Evolutionary conservation across 2,797 vertebrate genomes (phyloP), one percentile per base, ranked within the genome.

Genomic region (Gambelia wislizenii): DNA sequence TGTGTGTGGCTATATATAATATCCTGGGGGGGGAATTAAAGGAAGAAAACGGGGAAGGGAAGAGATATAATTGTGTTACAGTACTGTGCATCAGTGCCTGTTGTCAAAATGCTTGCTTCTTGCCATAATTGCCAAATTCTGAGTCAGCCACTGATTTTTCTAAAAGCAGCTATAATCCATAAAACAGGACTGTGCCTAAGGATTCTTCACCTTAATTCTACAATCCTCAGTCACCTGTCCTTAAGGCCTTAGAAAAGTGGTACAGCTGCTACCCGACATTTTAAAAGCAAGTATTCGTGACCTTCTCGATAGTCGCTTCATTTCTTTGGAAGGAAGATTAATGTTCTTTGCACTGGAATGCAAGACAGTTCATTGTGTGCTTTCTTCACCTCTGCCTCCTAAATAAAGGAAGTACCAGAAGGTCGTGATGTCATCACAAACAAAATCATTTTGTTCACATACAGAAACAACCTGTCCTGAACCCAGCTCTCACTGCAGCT

Each of bases 391-490:
- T 64, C 33, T 27, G 16, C 75, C 42, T 69, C 61, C 59, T 0
- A 1, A 3, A 14, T 82, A 10, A 79, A 0, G 13, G 10, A 79
- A 0, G 6, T 6, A 10, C 44, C 49, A 49, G 69, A 1, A 44
- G 72, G 76, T 27, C 39, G 16, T 1, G 12, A 25, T 49, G 0
- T 18, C 27, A 0, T 33, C 16, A 7, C 0, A 52, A 72, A 67
- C 36, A 79, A 13, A 42, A 30, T 1, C n/a, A 80, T 47, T 61
- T 6, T 47, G 33, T 2, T 52, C 2, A 42, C 1, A 16, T 47
- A 1, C 2, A 67, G 9, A 83, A 56, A 75, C 81, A 20, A 52
- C 12, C 33, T 0, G n/a, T 49, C 2, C 13, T 0, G 3, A 20
- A 36, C n/a, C 42, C 0, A 0, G 0, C 39, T 86, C 83, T 44